These are phyloP conservation scores for Eupithecia dodoneata DNA, from an alignment of 2,888 invertebrate genomes.

Conservation along the genomic window DNA sequence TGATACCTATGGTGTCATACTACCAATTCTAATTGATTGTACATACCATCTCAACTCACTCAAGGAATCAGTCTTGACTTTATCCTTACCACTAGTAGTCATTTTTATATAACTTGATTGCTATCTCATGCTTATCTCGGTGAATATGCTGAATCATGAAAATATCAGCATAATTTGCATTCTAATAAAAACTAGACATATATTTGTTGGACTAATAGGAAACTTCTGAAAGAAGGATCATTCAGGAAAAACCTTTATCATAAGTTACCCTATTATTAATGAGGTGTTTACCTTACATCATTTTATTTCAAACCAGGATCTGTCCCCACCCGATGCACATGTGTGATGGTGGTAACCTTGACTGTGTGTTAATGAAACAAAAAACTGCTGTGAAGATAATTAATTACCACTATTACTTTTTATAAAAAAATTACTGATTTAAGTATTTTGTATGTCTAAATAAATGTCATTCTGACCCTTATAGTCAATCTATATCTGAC, in stretches of 20 bases:
- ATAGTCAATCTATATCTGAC: background rate
- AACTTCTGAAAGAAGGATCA: background rate
- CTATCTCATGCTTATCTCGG: background rate
- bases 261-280: background rate
- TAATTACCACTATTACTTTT: background rate
- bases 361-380: background rate
- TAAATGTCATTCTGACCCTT: background rate
- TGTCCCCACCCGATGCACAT: background rate
- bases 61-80: background rate
- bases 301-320: no score
- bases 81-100: background rate
- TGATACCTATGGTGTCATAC: background rate
- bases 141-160: background rate
- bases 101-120: background rate
- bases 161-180: background rate
- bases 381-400: background rate
- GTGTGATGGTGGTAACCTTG: no score
- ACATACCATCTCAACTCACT: background rate
- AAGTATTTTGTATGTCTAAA: background rate
- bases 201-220: background rate
- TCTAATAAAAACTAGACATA: background rate
- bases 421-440: no score
- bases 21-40: background rate
- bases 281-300: no score
- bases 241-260: background rate